These are phyloP conservation scores for Perithous albicinctus DNA, from an alignment of 2,888 invertebrate genomes.

Conservation along the genomic window DNA sequence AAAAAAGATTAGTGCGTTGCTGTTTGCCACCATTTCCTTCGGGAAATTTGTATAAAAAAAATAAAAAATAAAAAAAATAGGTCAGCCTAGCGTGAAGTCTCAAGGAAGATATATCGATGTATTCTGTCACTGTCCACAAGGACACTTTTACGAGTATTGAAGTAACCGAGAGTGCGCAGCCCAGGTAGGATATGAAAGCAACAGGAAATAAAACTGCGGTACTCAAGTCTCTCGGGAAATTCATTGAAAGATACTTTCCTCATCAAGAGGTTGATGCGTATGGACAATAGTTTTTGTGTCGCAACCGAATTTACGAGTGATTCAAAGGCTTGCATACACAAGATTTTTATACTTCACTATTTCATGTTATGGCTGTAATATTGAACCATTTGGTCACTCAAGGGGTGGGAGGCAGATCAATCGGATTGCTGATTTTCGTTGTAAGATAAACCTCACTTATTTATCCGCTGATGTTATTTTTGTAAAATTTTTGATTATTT, in stretches of 20 bases:
- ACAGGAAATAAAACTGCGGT: slow-evolving; percentile 17
- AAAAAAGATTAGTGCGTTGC: background rate
- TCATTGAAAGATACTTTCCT: slow-evolving; percentile 34
- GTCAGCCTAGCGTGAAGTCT: background rate
- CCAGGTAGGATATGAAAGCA: slow-evolving; percentile 17
- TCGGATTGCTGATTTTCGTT: no score
- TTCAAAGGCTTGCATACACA: background rate
- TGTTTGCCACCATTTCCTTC: slow-evolving; percentile 24
- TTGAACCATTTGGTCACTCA: no score
- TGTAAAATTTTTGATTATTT: no score
- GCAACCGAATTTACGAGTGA: slow-evolving; percentile 31
- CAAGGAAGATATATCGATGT: slow-evolving; percentile 18
- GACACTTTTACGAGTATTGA: slow-evolving; percentile 47
- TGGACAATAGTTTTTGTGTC: slow-evolving; percentile 11
- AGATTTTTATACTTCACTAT: background rate
- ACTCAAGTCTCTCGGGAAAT: slow-evolving; percentile 46
- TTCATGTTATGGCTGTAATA: background rate
- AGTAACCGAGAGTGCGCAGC: slow-evolving; percentile 23
- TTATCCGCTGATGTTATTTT: no score
- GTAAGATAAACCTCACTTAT: no score
- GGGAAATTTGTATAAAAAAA: slow-evolving; percentile 34
- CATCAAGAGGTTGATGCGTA: slow-evolving; percentile 33
- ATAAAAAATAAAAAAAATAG: slow-evolving; percentile 29
- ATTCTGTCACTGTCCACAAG: background rate
- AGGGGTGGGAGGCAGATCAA: no score